Evolutionary conservation across 2,888 invertebrate genomes (phyloP), one percentile per base, ranked within the genome.

Genomic region (Ashinkailepas kermadecensis): DNA sequence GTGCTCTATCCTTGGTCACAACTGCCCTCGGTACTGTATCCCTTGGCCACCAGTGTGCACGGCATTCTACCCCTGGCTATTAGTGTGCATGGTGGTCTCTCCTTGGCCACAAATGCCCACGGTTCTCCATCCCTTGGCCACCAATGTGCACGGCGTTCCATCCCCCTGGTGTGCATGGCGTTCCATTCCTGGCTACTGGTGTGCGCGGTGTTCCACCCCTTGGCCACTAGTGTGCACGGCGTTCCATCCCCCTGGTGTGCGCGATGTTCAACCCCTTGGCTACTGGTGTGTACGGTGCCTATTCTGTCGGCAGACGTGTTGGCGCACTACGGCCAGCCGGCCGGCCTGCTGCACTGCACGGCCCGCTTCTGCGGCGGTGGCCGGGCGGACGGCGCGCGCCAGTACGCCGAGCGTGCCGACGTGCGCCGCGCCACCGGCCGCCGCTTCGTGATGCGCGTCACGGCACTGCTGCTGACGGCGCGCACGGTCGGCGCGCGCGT

Each of bases 401-500:
- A 84, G 15, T 87, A 87, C 83, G 84, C 85, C 64, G 80, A 83
- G 18, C 82, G 82, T 39, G 81, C 83, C 7, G 81, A 81, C 78
- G 86, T 87, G 10, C 82, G 85, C 78, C 81, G 84, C 15, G 83
- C 86, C 21, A 84, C 85, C 80, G 87, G 87, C 15, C 84, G 84
- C 81, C 84, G 83, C n/a, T 86, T 85, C 81, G 67, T 81, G 8
- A 79, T 87, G 21, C 80, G 82, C 6, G 83, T 88, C 18, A 84
- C 86, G 15, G 86, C 86, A n/a, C 85, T 87, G 81, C 84, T 86
- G 10, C 84, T 87, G 23, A 86, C 87, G 3, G 85, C 86, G 9
- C 84, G 85, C 81, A 86, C 87, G 13, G 84, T 87, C 25, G 86
- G 87, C 65, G 87, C 87, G 58, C 84, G 87, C 81, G 86, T 88